Conservation (phyloP, 1,140 invertebrate genomes). For the Meloidogyne hapla region DNA sequence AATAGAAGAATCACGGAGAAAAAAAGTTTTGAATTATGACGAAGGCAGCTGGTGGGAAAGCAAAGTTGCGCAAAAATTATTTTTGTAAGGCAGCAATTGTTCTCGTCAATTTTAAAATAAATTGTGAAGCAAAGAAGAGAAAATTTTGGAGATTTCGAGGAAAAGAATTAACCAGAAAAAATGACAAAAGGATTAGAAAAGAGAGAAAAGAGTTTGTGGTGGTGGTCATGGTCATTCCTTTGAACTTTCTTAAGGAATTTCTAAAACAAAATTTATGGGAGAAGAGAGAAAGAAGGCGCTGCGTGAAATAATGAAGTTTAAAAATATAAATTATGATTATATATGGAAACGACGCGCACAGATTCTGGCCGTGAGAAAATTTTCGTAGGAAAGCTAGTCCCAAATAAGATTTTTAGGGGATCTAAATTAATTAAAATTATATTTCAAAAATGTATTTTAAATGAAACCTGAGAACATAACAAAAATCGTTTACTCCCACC, state of each 20-base stretch:
- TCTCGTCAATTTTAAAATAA: neutral
- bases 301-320: neutral
- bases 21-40: too few relatives aligned
- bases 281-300: neutral
- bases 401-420: neutral
- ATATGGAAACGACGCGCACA: neutral
- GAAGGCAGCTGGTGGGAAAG: too few relatives aligned
- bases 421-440: too few relatives aligned
- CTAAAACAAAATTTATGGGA: neutral
- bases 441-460: too few relatives aligned
- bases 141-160: neutral
- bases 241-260: neutral
- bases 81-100: neutral
- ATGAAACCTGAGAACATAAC: neutral
- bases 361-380: neutral
- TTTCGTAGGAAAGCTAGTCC: neutral
- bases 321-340: neutral
- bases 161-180: neutral
- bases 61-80: neutral
- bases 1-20: neutral
- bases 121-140: too few relatives aligned
- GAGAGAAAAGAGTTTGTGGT: neutral
- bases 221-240: neutral
- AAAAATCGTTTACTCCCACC: conserved; percentile 82
- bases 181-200: neutral